Base-by-base conservation (phyloP, 2,888 invertebrate genomes). In the Cephus runcator region DNA sequence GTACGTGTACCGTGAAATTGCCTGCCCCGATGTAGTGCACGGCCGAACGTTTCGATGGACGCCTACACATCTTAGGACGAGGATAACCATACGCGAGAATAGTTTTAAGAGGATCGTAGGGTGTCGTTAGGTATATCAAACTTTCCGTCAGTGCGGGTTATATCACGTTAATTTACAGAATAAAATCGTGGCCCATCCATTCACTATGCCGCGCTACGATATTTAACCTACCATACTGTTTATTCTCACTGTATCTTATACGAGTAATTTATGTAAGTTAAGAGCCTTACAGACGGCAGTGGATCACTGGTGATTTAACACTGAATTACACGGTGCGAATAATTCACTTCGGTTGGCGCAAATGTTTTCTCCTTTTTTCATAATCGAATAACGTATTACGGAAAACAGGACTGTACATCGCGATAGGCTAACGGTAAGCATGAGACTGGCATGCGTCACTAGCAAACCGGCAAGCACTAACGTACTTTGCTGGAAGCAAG, bases 1-100 rank as follows among this genome's bases (percentile, higher is more conserved):
- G 85, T 87, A 85, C 84, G 84, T 85, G 83, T 82, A 79, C 76
- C 85, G 85, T 83, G 87, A 87, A 86, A 87, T 85, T 87, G 83
- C 84, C 31, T 34, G 71, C 4, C 23, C 31, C 33, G 34, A 71
- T 34, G 71, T 71, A 34, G 71, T 34, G 71, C 71, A 34, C 71
- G 12, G 33, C 15, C 11, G 71, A 71, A 56, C 56, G 23, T 56
- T 56, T 56, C 56, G 23, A 56, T 56, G 56, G 23, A 56, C 56
- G 56, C 56, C 56, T 56, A 23, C 56, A 56, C 23, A 23, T 56
- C 56, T 23, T 23, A 56, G 9, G 6, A 23, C 23, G 9, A 9
- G 56, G 23, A 56, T 56, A 56, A 56, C 56, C 56, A 1, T 56
- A 23, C 56, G 56, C 56, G 9, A 56, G 23, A 56, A 56, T 56